These are phyloP conservation scores for Heliopora coerulea DNA, from an alignment of 92 coral and sea anemone genomes.

Conservation along the genomic window DNA sequence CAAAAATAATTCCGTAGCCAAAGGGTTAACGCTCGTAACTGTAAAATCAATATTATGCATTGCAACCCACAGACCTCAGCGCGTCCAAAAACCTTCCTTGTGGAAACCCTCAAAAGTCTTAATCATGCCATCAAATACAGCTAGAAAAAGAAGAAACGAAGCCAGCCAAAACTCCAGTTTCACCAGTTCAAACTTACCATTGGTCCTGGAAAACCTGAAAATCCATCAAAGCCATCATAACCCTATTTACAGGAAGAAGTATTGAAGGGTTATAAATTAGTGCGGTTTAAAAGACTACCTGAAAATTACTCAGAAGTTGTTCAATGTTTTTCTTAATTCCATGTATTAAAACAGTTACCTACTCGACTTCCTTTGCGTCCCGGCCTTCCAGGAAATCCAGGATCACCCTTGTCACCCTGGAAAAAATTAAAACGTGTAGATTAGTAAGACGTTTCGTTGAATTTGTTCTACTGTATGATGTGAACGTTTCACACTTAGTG, in stretches of 20 bases:
- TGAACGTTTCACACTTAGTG: too few species aligned
- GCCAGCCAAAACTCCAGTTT: too few species aligned
- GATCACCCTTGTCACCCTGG: slow-evolving; percentile 33
- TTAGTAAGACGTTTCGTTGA: too few species aligned
- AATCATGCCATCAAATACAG: too few species aligned
- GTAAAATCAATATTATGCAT: too few species aligned
- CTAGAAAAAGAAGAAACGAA: too few species aligned
- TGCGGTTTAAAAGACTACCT: neutral
- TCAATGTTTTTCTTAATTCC: neutral
- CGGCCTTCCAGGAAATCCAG: slow-evolving; percentile 14
- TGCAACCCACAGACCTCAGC: too few species aligned
- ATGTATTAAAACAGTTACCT: slow-evolving; percentile 35
- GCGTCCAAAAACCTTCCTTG: too few species aligned
- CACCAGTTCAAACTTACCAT: slow-evolving; percentile 32
- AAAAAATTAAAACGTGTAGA: neutral
- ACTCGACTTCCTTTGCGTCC: slow-evolving; percentile 42
- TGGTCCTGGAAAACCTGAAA: slow-evolving; percentile 27
- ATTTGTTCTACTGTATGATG: too few species aligned
- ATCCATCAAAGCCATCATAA: slow-evolving; percentile 41
- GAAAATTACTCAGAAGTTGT: neutral
- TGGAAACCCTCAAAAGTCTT: too few species aligned
- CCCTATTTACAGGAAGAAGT: slow-evolving; percentile 10
- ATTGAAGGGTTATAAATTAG: neutral
- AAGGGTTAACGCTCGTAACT: too few species aligned
- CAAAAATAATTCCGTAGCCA: too few species aligned